Evolutionary conservation across 2,888 invertebrate genomes (phyloP).

Genomic region (Formica aserva): DNA sequence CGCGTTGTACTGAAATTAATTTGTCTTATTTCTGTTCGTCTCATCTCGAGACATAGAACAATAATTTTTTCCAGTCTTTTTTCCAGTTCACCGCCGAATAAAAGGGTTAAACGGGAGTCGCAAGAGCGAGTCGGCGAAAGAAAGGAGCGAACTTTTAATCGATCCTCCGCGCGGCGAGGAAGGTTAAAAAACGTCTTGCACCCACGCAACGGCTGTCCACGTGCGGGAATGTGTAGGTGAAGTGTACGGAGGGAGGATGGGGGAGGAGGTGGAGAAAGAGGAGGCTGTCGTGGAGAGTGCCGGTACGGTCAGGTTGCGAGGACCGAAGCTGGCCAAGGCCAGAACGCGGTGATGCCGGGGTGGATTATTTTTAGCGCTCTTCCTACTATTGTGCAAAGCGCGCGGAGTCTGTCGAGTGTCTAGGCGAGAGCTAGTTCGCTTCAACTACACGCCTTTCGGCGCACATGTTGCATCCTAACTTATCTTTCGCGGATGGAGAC

Average conservation of each 20-base stretch:
- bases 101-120: slow-evolving; percentile 8
- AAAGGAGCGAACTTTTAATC: slow-evolving; percentile 45
- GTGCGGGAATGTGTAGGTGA: slow-evolving; percentile 42
- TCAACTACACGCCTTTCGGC: slow-evolving; percentile 45
- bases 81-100: not conserved
- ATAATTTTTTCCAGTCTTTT: not conserved
- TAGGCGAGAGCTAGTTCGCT: slow-evolving; percentile 68
- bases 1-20: not conserved
- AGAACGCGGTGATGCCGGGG: slow-evolving; percentile 74
- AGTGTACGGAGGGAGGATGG: slow-evolving; percentile 29
- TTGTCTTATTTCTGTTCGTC: not conserved
- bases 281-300: slow-evolving; percentile 46
- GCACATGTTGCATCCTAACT: slow-evolving; percentile 12
- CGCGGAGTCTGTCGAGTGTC: slow-evolving; percentile 80
- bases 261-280: slow-evolving; percentile 7
- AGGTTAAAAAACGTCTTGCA: slow-evolving; percentile 18
- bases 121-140: not conserved
- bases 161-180: slow-evolving; percentile 22
- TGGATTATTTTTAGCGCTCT: slow-evolving; percentile 79
- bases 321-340: slow-evolving; percentile 78
- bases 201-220: slow-evolving; percentile 50
- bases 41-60: not conserved
- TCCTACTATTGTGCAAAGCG: slow-evolving; percentile 80
- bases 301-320: slow-evolving; percentile 73
- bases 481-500: slow-evolving; percentile 23